phyloP scores from a whole-genome alignment of 2,113 vertebrate genomes.

The Vanacampus margaritifer region DNA sequence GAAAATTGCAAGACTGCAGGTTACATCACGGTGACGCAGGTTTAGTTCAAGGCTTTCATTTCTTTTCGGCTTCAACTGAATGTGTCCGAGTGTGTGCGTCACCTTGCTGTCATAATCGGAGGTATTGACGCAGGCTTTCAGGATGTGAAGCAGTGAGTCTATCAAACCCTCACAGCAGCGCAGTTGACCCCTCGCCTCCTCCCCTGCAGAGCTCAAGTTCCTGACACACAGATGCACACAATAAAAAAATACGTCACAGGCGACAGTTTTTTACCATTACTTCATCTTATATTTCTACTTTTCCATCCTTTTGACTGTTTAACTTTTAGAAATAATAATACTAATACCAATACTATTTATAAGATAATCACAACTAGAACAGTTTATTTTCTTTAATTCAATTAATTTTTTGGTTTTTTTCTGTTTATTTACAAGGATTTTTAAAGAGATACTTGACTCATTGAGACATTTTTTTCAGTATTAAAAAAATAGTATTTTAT shows the following conservation, averaged over 20 bases:
- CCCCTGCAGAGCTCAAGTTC: conserved; percentile 94
- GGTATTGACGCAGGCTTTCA: conserved; percentile 92
- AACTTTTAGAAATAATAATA: too few species aligned
- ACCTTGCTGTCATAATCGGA: conserved; percentile 98
- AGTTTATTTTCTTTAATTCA: too few species aligned
- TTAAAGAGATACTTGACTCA: too few species aligned
- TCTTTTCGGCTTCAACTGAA: background rate
- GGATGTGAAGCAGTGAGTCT: conserved; percentile 90
- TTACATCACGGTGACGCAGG: background rate
- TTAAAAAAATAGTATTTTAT: too few species aligned
- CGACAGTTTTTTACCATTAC: background rate
- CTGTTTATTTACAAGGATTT: too few species aligned
- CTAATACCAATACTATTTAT: too few species aligned
- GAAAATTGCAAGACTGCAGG: too few species aligned
- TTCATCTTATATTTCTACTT: too few species aligned
- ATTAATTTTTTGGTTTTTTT: too few species aligned
- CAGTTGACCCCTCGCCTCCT: conserved; percentile 94
- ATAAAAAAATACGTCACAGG: background rate
- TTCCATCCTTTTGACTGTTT: too few species aligned
- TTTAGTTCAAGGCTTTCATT: background rate
- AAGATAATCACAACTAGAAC: too few species aligned
- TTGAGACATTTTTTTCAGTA: too few species aligned
- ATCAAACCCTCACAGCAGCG: conserved; percentile 91
- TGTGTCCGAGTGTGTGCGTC: background rate
- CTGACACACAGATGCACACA: conserved; percentile 59